Evolutionary conservation across 2,888 invertebrate species (phyloP).

Genomic region (Tipula helvola): DNA sequence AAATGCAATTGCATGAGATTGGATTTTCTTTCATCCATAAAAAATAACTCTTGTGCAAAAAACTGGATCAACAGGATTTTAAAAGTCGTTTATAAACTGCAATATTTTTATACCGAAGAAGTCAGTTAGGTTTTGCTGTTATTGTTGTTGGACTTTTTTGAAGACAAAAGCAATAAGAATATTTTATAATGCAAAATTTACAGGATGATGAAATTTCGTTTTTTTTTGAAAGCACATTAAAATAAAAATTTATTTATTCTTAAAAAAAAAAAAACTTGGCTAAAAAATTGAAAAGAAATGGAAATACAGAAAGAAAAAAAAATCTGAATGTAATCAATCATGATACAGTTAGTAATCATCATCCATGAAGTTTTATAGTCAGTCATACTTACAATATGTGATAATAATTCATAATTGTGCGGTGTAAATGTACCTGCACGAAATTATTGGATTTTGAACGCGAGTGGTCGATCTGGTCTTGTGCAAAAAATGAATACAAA

Average conservation of each 20-base stretch:
- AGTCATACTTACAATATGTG: neutral
- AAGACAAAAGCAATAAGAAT: neutral
- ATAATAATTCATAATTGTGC: neutral
- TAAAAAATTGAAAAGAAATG: neutral
- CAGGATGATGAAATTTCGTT: neutral
- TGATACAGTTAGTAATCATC: neutral
- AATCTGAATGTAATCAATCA: neutral
- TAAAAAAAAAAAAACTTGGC: neutral
- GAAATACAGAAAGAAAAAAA: neutral
- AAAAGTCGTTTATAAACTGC: neutral
- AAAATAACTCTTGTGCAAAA: neutral
- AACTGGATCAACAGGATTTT: neutral
- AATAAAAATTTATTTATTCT: neutral
- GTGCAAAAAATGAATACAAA: neutral
- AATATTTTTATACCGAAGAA: neutral
- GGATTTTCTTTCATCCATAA: neutral
- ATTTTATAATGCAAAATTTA: neutral
- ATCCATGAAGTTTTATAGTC: neutral
- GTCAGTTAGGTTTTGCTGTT: neutral
- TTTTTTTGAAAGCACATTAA: neutral
- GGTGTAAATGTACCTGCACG: neutral
- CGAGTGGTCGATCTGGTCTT: neutral
- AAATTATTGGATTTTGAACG: neutral
- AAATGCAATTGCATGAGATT: neutral
- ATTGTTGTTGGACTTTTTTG: neutral